Base-by-base conservation (phyloP, 2,113 vertebrate genomes). In the Chaetodon trifascialis region DNA sequence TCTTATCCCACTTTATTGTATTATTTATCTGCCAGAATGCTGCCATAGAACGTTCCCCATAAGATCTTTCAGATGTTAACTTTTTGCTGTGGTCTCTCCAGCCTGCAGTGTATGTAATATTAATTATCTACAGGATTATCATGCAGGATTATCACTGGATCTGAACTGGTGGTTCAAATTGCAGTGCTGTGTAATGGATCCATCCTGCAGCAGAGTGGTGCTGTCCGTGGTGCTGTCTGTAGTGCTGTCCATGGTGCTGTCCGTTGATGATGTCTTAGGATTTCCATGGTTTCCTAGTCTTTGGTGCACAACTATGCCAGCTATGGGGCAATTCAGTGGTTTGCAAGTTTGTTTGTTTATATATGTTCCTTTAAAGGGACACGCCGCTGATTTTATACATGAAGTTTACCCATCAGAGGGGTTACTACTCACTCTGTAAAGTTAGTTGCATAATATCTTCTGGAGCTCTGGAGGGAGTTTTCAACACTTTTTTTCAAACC, bases 1-100 rank as follows among this genome's bases (percentile, higher is more conserved):
- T 78, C 73, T 66, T 72, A 51, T 72, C 62, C 62, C n/a, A 54
- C 51, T 60, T 85, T 55, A 23, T 11, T 87, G 21, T 49, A 38
- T 83, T 60, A 69, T 69, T 88, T 51, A 77, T 73, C 42, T 44
- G 36, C 16, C 42, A 5, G 25, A 17, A 40, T 40, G 30, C 46
- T 74, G 58, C 58, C 9, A 4, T 30, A 30, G 9, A 65, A 23
- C 14, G 16, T 63, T 19, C 19, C 46, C 46, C 8, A 9, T 42
- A 23, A 54, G 10, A n/a, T n/a, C 7, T 34, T 21, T 17, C 14
- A 40, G 0, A 47, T 52, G 19, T 80, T 11, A 65, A 40, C 25
- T 59, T 63, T 58, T 30, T 59, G 17, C 64, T n/a, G 16, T 68
- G 30, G 16, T 17, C 34, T 55, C 2, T 44, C 46, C 44, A 5